Evolutionary conservation across 2,888 invertebrate genomes (phyloP).

Genomic region (Polymixis lichenea): DNA sequence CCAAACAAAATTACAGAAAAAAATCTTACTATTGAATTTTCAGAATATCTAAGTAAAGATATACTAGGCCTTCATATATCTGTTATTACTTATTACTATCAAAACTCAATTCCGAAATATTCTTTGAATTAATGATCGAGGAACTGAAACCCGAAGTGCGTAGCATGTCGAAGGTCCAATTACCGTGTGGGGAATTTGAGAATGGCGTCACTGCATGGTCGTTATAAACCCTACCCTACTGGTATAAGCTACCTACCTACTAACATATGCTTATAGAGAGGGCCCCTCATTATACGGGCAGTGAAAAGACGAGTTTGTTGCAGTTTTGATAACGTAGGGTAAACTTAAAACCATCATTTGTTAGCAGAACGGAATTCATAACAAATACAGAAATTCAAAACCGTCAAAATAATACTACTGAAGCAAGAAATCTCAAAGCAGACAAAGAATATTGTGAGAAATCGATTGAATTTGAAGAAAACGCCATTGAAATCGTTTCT

Average conservation of each 20-base stretch:
- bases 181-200: constrained; percentile 56
- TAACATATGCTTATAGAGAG: constrained; percentile 3
- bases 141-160: constrained; percentile 21
- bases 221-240: constrained; percentile 44
- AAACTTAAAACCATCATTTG: neutral
- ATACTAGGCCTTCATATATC: neutral
- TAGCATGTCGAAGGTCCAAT: constrained; percentile 33
- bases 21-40: neutral
- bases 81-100: neutral
- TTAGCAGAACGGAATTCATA: neutral
- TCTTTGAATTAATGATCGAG: constrained; percentile 14
- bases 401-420: too few species aligned
- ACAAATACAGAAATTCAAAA: neutral
- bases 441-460: neutral
- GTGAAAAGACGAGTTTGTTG: neutral
- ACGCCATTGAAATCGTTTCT: neutral
- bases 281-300: constrained; percentile 9
- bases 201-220: constrained; percentile 59
- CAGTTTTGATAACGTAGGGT: neutral
- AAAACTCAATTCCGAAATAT: constrained; percentile 6
- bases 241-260: constrained; percentile 18
- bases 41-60: neutral
- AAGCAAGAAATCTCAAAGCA: neutral
- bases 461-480: neutral
- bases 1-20: too few species aligned